phyloP scores from a whole-genome alignment of 2,888 invertebrate genomes.

The Odontocolon sp. region DNA sequence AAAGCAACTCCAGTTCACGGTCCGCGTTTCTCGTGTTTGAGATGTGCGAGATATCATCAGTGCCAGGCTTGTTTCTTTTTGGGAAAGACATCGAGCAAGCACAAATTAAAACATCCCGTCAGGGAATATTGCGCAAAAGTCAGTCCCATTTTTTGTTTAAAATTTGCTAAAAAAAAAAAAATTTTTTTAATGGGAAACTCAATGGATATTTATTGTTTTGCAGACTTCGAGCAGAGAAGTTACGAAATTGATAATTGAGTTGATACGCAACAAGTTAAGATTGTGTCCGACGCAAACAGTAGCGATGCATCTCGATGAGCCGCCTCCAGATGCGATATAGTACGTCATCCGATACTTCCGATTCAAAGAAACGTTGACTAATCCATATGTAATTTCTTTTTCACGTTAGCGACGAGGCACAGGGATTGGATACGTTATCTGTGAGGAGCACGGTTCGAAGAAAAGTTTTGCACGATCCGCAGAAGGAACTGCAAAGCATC shows the following conservation, averaged over 20 bases:
- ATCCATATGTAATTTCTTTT: neutral
- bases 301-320: constrained; percentile 70
- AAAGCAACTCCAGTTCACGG: constrained; percentile 84
- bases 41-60: constrained; percentile 85
- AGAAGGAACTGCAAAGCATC: constrained; percentile 86
- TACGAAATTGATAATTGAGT: constrained; percentile 76
- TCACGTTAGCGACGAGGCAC: constrained; percentile 69
- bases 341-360: constrained; percentile 58
- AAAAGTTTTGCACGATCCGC: constrained; percentile 81
- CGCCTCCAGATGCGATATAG: constrained; percentile 67
- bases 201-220: constrained; percentile 24
- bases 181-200: constrained; percentile 15
- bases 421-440: constrained; percentile 71
- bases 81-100: constrained; percentile 83
- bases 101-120: constrained; percentile 86
- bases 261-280: constrained; percentile 78
- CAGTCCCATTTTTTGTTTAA: constrained; percentile 43
- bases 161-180: constrained; percentile 25
- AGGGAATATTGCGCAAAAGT: constrained; percentile 85
- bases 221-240: constrained; percentile 77
- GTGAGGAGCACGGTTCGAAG: constrained; percentile 74
- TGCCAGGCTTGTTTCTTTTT: constrained; percentile 87
- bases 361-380: constrained; percentile 5
- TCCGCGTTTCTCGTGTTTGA: constrained; percentile 85
- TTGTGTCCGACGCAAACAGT: constrained; percentile 74